A percentile compares a stretch with the other conserved stretches of the same genome.
phyloP scores from a whole-genome alignment of 2,888 invertebrate genomes.

The Scaeva pyrastri region DNA sequence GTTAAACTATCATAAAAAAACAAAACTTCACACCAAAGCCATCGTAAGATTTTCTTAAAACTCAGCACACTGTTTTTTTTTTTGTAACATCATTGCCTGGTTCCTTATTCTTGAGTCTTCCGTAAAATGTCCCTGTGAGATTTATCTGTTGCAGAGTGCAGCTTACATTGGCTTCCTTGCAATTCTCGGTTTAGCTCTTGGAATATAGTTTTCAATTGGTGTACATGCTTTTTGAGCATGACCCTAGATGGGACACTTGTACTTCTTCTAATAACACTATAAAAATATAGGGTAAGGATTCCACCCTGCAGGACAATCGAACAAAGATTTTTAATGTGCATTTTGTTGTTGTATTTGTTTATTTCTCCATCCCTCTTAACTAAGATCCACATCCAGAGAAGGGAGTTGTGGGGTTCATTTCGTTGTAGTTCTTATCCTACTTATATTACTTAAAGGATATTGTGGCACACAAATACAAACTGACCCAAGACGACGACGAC shows the following conservation, averaged over 20 bases:
- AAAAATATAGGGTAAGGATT: conserved; percentile 77
- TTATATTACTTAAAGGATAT: neutral
- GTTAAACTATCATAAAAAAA: neutral
- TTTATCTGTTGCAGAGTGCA: conserved; percentile 9
- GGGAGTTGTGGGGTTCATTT: neutral
- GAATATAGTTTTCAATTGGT: conserved; percentile 22
- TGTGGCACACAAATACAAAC: conserved; percentile 24
- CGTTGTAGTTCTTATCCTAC: neutral
- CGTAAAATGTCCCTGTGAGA: neutral
- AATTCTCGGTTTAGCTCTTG: neutral
- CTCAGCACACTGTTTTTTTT: neutral
- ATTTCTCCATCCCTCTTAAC: conserved; percentile 47
- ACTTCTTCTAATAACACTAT: conserved; percentile 4
- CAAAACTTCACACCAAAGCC: neutral
- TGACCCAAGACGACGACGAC: conserved; percentile 27
- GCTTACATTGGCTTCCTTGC: neutral
- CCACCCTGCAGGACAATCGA: conserved; percentile 83
- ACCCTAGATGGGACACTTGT: conserved; percentile 13
- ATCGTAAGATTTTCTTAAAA: neutral
- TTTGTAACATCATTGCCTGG: too few species aligned
- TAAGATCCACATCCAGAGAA: neutral
- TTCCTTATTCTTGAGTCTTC: neutral
- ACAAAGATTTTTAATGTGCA: conserved; percentile 58
- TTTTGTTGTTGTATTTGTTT: conserved; percentile 44
- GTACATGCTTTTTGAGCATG: neutral